Conservation (phyloP, 2,797 vertebrate species). For the Arremon aurantiirostris region DNA sequence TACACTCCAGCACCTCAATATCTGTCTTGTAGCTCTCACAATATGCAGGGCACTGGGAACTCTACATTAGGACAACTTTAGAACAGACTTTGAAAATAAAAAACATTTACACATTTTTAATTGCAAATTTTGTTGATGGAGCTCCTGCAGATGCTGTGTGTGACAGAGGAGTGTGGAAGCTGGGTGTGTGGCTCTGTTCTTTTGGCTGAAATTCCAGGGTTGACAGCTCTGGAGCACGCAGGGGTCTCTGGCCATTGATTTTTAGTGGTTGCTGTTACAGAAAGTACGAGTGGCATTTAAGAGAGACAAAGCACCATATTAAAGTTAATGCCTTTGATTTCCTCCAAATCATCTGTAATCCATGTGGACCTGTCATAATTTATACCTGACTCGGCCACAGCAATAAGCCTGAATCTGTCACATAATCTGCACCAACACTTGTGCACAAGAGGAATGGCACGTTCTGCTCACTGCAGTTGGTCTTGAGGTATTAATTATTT, state of each 20-base stretch:
- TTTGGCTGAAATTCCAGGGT: slow-evolving; percentile 1
- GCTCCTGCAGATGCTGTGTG: background rate
- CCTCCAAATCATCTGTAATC: slow-evolving; percentile 43
- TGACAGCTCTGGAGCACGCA: background rate
- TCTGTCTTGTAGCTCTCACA: background rate
- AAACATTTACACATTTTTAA: fast-evolving
- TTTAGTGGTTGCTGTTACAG: slow-evolving; percentile 23
- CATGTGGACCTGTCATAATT: slow-evolving; percentile 37
- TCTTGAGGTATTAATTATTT: slow-evolving; percentile 35
- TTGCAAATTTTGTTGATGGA: background rate
- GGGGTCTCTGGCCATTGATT: slow-evolving; percentile 7
- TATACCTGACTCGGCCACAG: slow-evolving; percentile 5
- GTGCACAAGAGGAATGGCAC: background rate
- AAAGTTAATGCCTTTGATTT: slow-evolving; percentile 59
- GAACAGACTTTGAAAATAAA: background rate
- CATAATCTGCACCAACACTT: background rate
- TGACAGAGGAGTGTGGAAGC: background rate
- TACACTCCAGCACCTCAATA: fast-evolving
- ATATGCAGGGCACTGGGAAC: fast-evolving
- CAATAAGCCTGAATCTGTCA: slow-evolving; percentile 21
- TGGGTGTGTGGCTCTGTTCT: background rate
- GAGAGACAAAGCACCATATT: slow-evolving; percentile 30
- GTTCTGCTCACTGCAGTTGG: background rate
- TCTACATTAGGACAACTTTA: background rate
- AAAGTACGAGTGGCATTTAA: background rate